Evolutionary conservation across 2,888 invertebrate species (phyloP).

Genomic region (Hipparchia semele): DNA sequence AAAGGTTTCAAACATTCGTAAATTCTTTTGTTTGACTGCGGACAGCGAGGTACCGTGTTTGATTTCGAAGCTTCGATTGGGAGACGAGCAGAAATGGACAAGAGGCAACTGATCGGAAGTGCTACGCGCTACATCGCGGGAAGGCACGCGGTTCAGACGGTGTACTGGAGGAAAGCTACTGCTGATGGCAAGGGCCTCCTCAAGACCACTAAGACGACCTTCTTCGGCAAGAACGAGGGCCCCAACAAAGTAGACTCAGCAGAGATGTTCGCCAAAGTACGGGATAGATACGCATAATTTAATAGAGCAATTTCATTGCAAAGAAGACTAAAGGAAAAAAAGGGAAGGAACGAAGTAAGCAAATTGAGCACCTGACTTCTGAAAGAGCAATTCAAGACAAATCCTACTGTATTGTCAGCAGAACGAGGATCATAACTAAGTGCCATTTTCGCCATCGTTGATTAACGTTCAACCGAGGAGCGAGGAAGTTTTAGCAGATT

Average conservation of each 20-base stretch:
- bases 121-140: conserved; percentile 89
- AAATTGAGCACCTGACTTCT: neutral
- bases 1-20: neutral
- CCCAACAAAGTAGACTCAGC: conserved; percentile 71
- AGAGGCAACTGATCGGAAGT: conserved; percentile 85
- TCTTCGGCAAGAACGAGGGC: conserved; percentile 81
- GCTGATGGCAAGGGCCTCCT: conserved; percentile 75
- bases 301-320: conserved; percentile 9
- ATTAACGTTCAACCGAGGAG: too few relatives aligned
- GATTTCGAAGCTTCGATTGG: neutral
- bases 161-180: conserved; percentile 87
- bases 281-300: conserved; percentile 72
- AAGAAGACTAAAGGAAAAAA: neutral
- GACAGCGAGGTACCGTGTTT: neutral
- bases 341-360: neutral
- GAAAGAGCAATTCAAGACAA: neutral
- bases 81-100: conserved; percentile 61
- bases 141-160: conserved; percentile 88
- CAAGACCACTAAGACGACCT: conserved; percentile 82
- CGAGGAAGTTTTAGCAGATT: too few relatives aligned
- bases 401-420: neutral
- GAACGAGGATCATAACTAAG: neutral
- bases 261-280: conserved; percentile 74
- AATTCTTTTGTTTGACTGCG: neutral
- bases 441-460: too few relatives aligned